Evolutionary conservation across 2,888 invertebrate species (phyloP).

Genomic region (Salticus scenicus): DNA sequence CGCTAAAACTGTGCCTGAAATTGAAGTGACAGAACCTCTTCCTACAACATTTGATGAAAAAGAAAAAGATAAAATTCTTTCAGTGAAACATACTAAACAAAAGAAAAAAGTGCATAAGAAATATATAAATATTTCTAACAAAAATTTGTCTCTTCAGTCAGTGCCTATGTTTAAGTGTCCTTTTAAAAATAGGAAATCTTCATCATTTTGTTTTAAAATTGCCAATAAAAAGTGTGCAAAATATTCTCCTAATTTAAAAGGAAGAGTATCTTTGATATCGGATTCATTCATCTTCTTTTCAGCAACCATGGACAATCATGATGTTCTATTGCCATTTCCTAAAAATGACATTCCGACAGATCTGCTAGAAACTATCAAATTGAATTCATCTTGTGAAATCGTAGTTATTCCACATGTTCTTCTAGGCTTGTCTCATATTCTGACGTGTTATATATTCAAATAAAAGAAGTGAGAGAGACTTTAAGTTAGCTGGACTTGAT

Average conservation of each 20-base stretch:
- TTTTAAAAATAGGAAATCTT: not conserved
- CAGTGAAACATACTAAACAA: too few relatives aligned
- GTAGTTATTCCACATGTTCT: slow-evolving; percentile 12
- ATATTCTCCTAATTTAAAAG: not conserved
- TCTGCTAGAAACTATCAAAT: slow-evolving; percentile 2
- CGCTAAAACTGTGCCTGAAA: too few relatives aligned
- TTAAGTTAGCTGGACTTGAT: too few relatives aligned
- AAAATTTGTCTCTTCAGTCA: slow-evolving; percentile 7
- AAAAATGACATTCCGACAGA: slow-evolving; percentile 29
- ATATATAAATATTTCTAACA: too few relatives aligned
- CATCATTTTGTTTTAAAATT: not conserved
- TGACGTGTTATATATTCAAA: not conserved
- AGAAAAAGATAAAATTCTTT: too few relatives aligned
- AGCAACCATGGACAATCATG: not conserved
- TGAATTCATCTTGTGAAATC: not conserved
- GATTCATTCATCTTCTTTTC: slow-evolving; percentile 9
- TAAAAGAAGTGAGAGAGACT: too few relatives aligned
- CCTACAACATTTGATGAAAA: too few relatives aligned
- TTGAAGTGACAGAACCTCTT: too few relatives aligned
- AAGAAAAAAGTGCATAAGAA: too few relatives aligned
- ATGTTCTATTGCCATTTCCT: slow-evolving; percentile 27
- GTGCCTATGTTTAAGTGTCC: not conserved
- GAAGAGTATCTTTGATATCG: slow-evolving; percentile 24
- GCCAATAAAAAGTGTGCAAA: not conserved
- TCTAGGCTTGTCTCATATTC: slow-evolving; percentile 29